Conservation (phyloP, 2,797 vertebrate species). For the Chaetodon trifasciatus region DNA sequence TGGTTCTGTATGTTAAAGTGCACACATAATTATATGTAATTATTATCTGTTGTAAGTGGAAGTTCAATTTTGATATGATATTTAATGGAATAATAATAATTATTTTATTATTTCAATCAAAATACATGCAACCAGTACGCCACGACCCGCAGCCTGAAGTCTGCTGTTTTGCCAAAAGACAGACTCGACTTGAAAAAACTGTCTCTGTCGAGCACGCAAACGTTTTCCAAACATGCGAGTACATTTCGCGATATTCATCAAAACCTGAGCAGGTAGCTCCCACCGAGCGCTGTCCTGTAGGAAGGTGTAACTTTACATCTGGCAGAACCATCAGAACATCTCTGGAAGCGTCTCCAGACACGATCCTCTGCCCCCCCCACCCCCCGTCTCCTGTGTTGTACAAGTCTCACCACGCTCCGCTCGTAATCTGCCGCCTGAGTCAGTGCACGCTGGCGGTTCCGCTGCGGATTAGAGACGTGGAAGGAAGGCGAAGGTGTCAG, state of each 20-base stretch:
- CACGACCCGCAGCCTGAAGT: not conserved
- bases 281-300: slow-evolving; percentile 8
- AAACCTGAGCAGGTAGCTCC: not conserved
- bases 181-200: not conserved
- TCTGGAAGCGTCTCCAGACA: slow-evolving; percentile 59
- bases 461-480: slow-evolving; percentile 59
- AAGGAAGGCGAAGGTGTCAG: slow-evolving; percentile 48
- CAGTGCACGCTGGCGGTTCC: slow-evolving; percentile 23
- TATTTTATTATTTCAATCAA: not conserved
- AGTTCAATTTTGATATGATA: not conserved
- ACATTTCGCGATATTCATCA: slow-evolving; percentile 28
- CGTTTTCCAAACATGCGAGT: not conserved
- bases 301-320: slow-evolving; percentile 63
- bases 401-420: slow-evolving; percentile 66
- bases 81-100: not conserved
- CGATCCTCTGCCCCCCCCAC: slow-evolving; percentile 43
- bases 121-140: not conserved
- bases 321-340: slow-evolving; percentile 52
- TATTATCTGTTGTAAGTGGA: not conserved
- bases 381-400: slow-evolving; percentile 37
- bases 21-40: not conserved
- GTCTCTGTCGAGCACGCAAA: slow-evolving; percentile 3
- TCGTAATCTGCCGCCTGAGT: slow-evolving; percentile 54
- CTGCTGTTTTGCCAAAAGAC: slow-evolving; percentile 1
- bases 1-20: too few relatives aligned